Evolutionary conservation across 2,113 vertebrate species (phyloP), one percentile per base, ranked within the genome.

Genomic region (Rhineura floridana): DNA sequence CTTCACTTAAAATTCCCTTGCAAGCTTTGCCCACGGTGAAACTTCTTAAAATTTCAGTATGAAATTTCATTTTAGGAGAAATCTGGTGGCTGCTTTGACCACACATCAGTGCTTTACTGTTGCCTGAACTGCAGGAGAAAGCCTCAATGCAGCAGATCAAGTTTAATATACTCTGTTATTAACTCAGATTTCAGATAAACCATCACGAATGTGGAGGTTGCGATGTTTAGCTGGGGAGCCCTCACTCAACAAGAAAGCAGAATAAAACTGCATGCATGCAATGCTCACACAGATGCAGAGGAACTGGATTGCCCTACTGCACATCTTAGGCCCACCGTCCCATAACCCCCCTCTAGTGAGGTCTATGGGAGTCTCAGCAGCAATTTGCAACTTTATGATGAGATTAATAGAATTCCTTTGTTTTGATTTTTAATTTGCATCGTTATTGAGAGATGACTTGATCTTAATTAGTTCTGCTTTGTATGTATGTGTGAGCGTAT

Each of bases 381-480:
- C 95, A 96, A 96, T 97, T 96, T 96, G 95, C 95, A 96, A 93
- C 92, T 97, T 97, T 94, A 92, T 93, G 95, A 96, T 96, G 95
- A 96, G 96, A 96, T 95, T 96, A 96, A 97, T 93, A 95, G 93
- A 96, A 96, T 95, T 94, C 92, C 94, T 96, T 96, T 96, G 95
- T 94, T 97, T 97, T 96, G 92, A 95, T 96, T 96, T 96, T 96
- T 93, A 93, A 96, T 97, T 97, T 97, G 93, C 96, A 96, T 97
- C 93, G 95, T 96, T 97, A 97, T 96, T 96, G 95, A 96, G 94
- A 96, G 95, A 96, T 92, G 95, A 96, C 94, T 94, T 91, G 89
- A 94, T 95, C 96, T 96, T 96, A 96, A 97, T 97, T 97, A 97
- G 94, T 95, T 97, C 91, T 95, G 87, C 89, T 93, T 92, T 95